Evolutionary conservation across 2,797 vertebrate species (phyloP), one percentile per base, ranked within the genome.

Genomic region (Squalus acanthias): DNA sequence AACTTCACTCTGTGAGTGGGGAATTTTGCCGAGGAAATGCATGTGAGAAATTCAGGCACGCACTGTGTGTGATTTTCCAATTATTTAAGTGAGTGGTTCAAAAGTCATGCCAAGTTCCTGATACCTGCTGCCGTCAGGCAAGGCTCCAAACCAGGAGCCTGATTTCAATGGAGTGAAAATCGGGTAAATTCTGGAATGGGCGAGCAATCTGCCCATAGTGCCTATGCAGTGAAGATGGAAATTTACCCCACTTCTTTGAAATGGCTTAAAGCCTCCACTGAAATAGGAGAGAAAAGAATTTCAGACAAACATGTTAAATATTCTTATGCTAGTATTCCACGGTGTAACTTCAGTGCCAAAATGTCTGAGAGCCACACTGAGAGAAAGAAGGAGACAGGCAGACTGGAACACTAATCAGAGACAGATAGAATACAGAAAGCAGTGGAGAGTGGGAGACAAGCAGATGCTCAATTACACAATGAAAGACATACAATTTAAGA

Each of bases 371-470:
- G 20, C n/a, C 63, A 67, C 39, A 46, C 82, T 22, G 20, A 93
- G 63, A 69, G n/a, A 69, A 46, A 93, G 57, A 33, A 91, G 65
- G 91, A 93, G 65, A 67, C 91, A 93, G 91, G 91, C 63, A 67
- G 91, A 69, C 91, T 93, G 91, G 91, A 69, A 46, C 20, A 46
- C n/a, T 67, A 93, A 67, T 93, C 65, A 93, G 63, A 24, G 91
- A 39, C 91, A 93, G 91, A 93, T 10, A 93, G 63, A 46, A 69
- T 39, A 89, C 53, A 13, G 53, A 29, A 57, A 89, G 53, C 5
- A 9, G 0, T 93, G 65, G 91, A 65, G n/a, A 67, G 63, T 46
- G 91, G 65, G 63, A 93, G 63, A 69, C 91, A 12, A 69, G 63
- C 91, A 39, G n/a, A 85, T 85, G 22, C 17, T 22, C 20, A 46